These are phyloP conservation scores for Chironomus tepperi DNA, from an alignment of 1,140 invertebrate species.

Conservation along the genomic window DNA sequence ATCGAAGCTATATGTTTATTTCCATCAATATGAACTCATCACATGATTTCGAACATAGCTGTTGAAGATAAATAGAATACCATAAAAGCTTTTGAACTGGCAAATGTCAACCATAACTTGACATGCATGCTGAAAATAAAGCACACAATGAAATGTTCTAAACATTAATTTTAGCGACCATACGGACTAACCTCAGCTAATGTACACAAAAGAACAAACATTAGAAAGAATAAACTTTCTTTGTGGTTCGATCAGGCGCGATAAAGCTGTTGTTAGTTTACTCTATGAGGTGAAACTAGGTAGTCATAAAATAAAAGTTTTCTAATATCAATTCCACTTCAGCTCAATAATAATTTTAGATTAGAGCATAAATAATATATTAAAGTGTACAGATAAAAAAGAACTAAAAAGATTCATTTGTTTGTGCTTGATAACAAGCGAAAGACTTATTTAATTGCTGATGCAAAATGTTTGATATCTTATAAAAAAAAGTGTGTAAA, in stretches of 20 bases:
- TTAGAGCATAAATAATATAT: too few relatives aligned
- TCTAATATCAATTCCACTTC: neutral
- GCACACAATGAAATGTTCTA: neutral
- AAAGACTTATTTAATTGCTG: neutral
- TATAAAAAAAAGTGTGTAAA: neutral
- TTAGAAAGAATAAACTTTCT: neutral
- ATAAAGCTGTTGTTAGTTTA: neutral
- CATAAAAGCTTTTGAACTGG: too few relatives aligned
- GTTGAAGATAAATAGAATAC: too few relatives aligned
- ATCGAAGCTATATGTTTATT: too few relatives aligned
- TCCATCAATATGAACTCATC: too few relatives aligned
- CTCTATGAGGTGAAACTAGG: neutral
- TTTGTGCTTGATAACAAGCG: neutral
- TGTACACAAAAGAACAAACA: neutral
- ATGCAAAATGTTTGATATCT: neutral
- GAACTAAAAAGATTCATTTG: neutral
- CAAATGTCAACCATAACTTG: neutral
- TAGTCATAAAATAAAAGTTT: neutral
- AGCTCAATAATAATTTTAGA: too few relatives aligned
- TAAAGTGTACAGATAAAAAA: neutral
- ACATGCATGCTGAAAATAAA: neutral
- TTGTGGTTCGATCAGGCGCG: neutral
- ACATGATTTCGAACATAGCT: too few relatives aligned
- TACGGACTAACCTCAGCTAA: neutral
- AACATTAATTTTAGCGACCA: slow-evolving; percentile 1